Conservation (phyloP, 2,888 invertebrate genomes). For the Lepas anatifera region DNA sequence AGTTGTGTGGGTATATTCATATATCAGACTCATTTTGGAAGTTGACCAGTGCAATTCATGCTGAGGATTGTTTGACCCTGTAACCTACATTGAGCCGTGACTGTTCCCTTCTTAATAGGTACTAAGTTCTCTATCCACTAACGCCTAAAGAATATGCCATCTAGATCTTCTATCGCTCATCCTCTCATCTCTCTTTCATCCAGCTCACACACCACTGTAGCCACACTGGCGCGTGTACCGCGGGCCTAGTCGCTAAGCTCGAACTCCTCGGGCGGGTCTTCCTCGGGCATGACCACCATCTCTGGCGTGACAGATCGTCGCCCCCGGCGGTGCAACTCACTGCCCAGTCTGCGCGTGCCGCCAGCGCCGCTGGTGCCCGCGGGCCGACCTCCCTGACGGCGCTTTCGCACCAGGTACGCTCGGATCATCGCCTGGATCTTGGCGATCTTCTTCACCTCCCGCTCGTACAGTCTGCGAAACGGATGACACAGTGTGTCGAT, state of each 20-base stretch:
- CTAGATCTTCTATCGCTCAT: too few species aligned
- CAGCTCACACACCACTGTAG: neutral
- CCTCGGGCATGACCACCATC: neutral
- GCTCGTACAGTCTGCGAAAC: conserved; percentile 60
- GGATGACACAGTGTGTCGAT: too few species aligned
- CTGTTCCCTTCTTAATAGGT: too few species aligned
- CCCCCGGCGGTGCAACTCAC: conserved; percentile 16
- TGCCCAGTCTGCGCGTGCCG: conserved; percentile 18
- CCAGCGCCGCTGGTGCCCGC: too few species aligned
- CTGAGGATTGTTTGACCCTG: too few species aligned
- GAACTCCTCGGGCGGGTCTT: conserved; percentile 6
- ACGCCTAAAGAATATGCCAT: too few species aligned
- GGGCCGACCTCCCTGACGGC: conserved; percentile 27
- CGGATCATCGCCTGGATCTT: conserved; percentile 83
- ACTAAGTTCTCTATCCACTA: too few species aligned
- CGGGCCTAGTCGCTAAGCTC: neutral
- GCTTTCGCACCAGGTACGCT: conserved; percentile 61
- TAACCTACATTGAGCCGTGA: too few species aligned
- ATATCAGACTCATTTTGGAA: too few species aligned
- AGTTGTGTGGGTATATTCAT: too few species aligned
- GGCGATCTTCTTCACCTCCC: conserved; percentile 75
- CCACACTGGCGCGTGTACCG: too few species aligned
- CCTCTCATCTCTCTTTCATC: neutral
- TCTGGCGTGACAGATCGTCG: conserved; percentile 1
- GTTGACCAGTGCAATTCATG: too few species aligned